Evolutionary conservation across 2,797 vertebrate genomes (phyloP).

Genomic region (Carapus acus): DNA sequence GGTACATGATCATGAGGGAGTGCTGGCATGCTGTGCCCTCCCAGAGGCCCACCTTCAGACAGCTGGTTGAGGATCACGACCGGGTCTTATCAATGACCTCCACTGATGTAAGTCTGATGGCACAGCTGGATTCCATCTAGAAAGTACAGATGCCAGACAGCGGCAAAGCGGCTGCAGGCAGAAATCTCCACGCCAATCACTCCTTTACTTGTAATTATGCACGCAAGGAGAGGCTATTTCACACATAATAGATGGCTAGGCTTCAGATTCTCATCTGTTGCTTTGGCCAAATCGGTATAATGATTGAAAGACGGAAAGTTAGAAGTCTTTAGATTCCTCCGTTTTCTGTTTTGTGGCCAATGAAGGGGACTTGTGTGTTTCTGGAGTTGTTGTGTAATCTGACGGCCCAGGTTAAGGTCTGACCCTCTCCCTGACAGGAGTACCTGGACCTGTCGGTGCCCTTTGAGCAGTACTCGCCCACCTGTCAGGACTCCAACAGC

Average conservation of each 20-base stretch:
- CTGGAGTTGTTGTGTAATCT: conserved; percentile 1
- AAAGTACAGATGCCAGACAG: not conserved
- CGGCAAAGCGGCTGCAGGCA: not conserved
- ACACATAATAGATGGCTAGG: not conserved
- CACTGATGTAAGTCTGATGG: conserved; percentile 82
- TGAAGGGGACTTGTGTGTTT: not conserved
- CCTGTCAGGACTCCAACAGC: conserved; percentile 92
- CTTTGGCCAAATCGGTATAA: not conserved
- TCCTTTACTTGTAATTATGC: not conserved
- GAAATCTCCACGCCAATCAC: no score
- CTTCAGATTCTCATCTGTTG: not conserved
- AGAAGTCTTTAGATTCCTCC: no score
- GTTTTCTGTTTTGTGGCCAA: no score
- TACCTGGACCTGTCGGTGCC: conserved; percentile 87
- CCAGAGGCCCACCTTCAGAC: conserved; percentile 95
- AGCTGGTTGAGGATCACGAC: conserved; percentile 96
- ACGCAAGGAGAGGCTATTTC: not conserved
- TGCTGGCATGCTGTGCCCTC: conserved; percentile 96
- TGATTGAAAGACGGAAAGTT: no score
- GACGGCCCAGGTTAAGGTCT: conserved; percentile 28
- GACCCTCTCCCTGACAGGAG: conserved; percentile 52
- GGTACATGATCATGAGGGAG: conserved; percentile 99
- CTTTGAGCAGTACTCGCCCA: conserved; percentile 95
- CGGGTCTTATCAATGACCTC: conserved; percentile 90
- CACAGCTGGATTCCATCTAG: conserved; percentile 16